Evolutionary conservation across 2,113 vertebrate genomes (phyloP).

Genomic region (Ancistrus triradiatus): DNA sequence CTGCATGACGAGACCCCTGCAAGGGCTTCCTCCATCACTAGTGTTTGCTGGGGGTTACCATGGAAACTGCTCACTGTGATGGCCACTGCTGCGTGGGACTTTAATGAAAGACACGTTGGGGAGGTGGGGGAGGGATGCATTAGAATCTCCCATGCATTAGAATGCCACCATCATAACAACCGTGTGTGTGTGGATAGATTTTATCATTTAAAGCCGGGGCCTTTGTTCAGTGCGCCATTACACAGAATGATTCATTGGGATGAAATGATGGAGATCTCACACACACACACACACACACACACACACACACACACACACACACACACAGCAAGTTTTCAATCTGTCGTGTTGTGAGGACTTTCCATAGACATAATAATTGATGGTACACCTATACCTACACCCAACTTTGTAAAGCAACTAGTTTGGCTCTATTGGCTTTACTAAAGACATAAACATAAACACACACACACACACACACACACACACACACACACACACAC

Average conservation of each 20-base stretch:
- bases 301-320: too few species aligned
- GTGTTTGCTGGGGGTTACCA: constrained; percentile 45
- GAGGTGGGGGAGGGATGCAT: constrained; percentile 37
- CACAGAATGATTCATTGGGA: constrained; percentile 37
- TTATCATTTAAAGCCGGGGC: constrained; percentile 41
- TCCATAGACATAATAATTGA: too few species aligned
- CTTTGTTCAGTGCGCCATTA: constrained; percentile 44
- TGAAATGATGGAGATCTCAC: constrained; percentile 36
- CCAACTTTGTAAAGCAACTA: too few species aligned
- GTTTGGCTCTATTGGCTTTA: too few species aligned
- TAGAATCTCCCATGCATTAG: constrained; percentile 41
- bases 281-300: constrained; percentile 14
- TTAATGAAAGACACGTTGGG: constrained; percentile 43
- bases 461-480: too few species aligned
- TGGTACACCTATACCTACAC: too few species aligned
- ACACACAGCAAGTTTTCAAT: too few species aligned
- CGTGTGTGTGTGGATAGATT: constrained; percentile 31
- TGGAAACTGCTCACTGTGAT: constrained; percentile 48
- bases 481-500: too few species aligned
- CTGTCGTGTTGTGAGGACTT: too few species aligned
- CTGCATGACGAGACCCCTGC: constrained; percentile 35
- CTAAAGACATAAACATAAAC: too few species aligned
- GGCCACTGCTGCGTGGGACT: constrained; percentile 46
- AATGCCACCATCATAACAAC: constrained; percentile 43
- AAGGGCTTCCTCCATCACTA: constrained; percentile 34